Evolutionary conservation across 2,113 vertebrate genomes (phyloP).

Genomic region (Entosphenus tridentatus): DNA sequence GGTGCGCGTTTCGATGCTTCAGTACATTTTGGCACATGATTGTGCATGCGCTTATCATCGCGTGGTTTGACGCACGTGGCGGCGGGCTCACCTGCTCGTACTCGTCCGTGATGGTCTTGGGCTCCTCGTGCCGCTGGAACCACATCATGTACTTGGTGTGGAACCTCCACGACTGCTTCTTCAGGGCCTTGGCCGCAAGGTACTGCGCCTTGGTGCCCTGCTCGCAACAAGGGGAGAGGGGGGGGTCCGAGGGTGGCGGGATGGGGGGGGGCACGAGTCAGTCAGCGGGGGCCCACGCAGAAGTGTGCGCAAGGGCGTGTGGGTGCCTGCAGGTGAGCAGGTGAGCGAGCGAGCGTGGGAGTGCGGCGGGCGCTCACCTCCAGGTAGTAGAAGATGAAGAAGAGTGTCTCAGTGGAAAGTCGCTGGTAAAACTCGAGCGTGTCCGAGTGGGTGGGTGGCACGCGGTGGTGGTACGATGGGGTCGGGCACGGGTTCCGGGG

Average conservation of each 20-base stretch:
- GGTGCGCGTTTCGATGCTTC: no score
- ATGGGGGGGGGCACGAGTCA: no score
- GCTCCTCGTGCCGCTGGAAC: slow-evolving; percentile 88
- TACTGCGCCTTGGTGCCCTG: slow-evolving; percentile 89
- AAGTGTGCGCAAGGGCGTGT: no score
- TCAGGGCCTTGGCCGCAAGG: slow-evolving; percentile 72
- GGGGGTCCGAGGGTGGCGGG: no score
- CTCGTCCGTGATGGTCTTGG: slow-evolving; percentile 83
- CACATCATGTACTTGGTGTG: slow-evolving; percentile 99
- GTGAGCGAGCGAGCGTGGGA: slow-evolving; percentile 10
- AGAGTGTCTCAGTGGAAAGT: slow-evolving; percentile 69
- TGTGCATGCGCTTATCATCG: no score
- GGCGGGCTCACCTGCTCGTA: slow-evolving; percentile 53
- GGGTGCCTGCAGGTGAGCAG: slow-evolving; percentile 12
- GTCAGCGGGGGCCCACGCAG: no score
- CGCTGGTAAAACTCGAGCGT: slow-evolving; percentile 84
- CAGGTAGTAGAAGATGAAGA: slow-evolving; percentile 87
- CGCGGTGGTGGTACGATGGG: slow-evolving; percentile 66
- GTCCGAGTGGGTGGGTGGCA: slow-evolving; percentile 66
- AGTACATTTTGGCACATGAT: no score
- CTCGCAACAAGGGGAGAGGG: neutral
- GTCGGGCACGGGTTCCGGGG: slow-evolving; percentile 73
- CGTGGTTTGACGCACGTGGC: no score
- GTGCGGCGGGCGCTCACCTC: slow-evolving; percentile 30
- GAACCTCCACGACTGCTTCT: slow-evolving; percentile 86